A percentile compares a stretch with the other conserved stretches of the same genome.
phyloP scores from a whole-genome alignment of 2,113 vertebrate genomes.

The Macquaria ambigua region DNA sequence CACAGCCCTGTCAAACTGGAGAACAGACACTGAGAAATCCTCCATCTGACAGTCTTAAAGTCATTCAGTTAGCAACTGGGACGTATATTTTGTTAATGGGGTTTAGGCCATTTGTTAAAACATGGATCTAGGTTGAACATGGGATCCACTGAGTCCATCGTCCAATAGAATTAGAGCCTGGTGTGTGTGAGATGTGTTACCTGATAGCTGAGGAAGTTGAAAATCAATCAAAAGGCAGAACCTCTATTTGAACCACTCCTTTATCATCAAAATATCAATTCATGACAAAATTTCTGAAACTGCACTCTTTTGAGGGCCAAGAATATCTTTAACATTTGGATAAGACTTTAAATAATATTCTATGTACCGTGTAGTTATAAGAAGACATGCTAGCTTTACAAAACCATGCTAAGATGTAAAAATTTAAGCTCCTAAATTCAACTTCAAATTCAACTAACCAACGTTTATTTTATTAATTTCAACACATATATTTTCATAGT shows the following conservation, averaged over 20 bases:
- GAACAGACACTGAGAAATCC: not conserved
- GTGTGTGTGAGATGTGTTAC: not conserved
- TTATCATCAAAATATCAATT: not conserved
- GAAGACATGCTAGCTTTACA: not conserved
- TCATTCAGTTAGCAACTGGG: no score
- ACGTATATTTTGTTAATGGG: not conserved
- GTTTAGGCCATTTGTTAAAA: not conserved
- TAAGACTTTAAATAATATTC: not conserved
- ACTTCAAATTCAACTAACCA: no score
- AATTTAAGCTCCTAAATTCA: not conserved
- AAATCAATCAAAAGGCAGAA: not conserved
- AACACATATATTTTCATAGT: not conserved
- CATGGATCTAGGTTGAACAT: not conserved
- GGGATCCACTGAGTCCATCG: not conserved
- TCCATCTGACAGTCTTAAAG: not conserved
- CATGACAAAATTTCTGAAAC: not conserved
- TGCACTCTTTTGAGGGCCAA: not conserved
- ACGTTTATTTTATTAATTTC: constrained; percentile 11
- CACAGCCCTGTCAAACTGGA: not conserved
- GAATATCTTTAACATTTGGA: not conserved
- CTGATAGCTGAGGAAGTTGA: not conserved
- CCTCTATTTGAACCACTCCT: not conserved
- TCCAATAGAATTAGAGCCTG: not conserved
- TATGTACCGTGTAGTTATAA: not conserved
- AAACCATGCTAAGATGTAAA: not conserved